Base-by-base conservation (phyloP, 2,113 vertebrate species). In the Pholis gunnellus region DNA sequence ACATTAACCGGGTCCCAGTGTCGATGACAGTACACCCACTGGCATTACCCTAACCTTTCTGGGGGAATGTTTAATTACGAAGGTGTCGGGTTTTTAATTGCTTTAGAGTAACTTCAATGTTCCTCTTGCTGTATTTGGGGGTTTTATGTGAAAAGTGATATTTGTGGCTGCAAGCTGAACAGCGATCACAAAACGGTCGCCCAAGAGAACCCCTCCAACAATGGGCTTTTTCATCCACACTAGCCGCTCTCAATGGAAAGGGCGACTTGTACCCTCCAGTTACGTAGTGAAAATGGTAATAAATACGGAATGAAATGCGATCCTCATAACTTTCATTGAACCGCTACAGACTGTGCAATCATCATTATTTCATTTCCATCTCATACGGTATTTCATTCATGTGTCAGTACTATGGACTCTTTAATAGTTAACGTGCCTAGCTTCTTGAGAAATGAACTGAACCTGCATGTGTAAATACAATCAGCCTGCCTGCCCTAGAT, bases 251-350 rank as follows among this genome's bases (percentile, higher is more conserved):
- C 48, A 22, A 63, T 59, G 46, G 36, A 57, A 77, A 72, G 13
- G 1, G 64, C 17, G 54, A 72, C 38, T 72, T 22, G 48, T 7
- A 52, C 31, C 50, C 75, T 78, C 52, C 11, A 59, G 48, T 60
- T 31, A 61, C 17, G n/a, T 20, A 18, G 27, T 13, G 34, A 68
- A 63, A 84, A 63, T 10, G 11, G 8, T 48, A 70, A 65, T 75
- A 46, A 31, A 73, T 64, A 70, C 20, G 54, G 11, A 61, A 71
- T 70, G 25, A 72, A 63, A 79, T 22, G 4, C 13, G 42, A 83
- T 77, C 15, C 27, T 29, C 29, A 34, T 20, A 61, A 63, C 48
- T 42, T 71, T 20, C 13, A 60, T 42, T 9, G 68, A 67, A 67
- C 60, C 9, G 25, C 36, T 15, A 60, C 6, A 34, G 22, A 40